A percentile compares a stretch with the other conserved stretches of the same genome.
phyloP scores from a whole-genome alignment of 1,140 invertebrate species.

The Calosoma granatense region DNA sequence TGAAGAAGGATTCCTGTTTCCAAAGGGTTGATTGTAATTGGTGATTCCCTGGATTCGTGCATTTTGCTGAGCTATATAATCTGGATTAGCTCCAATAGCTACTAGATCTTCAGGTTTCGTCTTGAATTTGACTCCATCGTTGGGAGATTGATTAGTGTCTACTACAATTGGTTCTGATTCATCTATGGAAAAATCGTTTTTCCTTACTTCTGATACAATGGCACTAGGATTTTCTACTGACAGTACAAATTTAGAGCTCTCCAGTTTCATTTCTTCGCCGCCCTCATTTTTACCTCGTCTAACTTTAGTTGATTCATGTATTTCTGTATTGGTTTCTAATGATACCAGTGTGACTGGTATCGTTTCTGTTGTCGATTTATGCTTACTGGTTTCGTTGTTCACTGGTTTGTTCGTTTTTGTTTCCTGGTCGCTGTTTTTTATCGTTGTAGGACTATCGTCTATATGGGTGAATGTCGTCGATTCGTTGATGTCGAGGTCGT shows the following conservation, averaged over 20 bases:
- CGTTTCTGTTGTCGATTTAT: slow-evolving; percentile 2
- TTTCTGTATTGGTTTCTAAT: not conserved
- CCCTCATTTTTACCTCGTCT: not conserved
- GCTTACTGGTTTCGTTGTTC: not conserved
- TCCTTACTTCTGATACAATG: slow-evolving; percentile 40
- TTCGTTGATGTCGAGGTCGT: slow-evolving; percentile 27
- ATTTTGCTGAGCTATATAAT: slow-evolving; percentile 23
- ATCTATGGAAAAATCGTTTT: slow-evolving; percentile 44
- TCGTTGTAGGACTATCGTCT: slow-evolving; percentile 30
- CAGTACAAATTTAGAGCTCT: slow-evolving; percentile 23
- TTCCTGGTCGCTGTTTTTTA: not conserved
- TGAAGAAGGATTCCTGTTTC: slow-evolving; percentile 31
- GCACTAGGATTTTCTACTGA: slow-evolving; percentile 39
- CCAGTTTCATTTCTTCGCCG: not conserved
- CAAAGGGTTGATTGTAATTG: slow-evolving; percentile 36
- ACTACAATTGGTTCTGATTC: slow-evolving; percentile 39
- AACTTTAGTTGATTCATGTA: slow-evolving; percentile 1
- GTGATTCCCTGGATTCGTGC: slow-evolving; percentile 18
- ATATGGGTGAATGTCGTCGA: slow-evolving; percentile 32
- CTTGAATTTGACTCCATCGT: slow-evolving; percentile 11
- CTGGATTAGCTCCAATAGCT: slow-evolving; percentile 23
- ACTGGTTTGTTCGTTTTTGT: not conserved
- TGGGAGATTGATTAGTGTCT: slow-evolving; percentile 21
- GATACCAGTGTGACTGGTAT: slow-evolving; percentile 1
- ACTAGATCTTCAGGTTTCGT: slow-evolving; percentile 26